Conservation (phyloP, 1,140 invertebrate genomes). For the Nymphalis io region DNA sequence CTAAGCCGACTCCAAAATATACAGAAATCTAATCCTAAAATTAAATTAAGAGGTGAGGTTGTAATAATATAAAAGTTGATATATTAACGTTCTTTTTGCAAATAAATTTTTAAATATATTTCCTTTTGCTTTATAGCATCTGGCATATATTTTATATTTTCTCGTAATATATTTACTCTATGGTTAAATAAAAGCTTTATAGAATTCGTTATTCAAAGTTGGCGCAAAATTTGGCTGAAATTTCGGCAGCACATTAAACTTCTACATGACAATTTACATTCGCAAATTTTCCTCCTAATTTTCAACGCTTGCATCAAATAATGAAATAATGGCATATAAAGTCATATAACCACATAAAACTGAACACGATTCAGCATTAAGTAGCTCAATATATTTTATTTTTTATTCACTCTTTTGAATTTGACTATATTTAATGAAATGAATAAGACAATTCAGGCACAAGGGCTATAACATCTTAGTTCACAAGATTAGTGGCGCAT, state of each 20-base stretch:
- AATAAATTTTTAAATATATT: too few species aligned
- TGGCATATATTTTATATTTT: too few species aligned
- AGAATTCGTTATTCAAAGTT: neutral
- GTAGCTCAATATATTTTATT: neutral
- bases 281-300: conserved; percentile 10
- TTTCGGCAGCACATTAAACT: neutral
- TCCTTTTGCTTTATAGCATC: too few species aligned
- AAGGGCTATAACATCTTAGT: too few species aligned
- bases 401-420: neutral
- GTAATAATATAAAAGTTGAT: too few species aligned
- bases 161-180: neutral
- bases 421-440: too few species aligned
- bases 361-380: neutral
- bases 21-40: too few species aligned
- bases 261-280: conserved; percentile 4
- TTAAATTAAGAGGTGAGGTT: too few species aligned
- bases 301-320: conserved; percentile 10
- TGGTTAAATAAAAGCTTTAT: neutral
- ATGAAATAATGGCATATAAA: neutral
- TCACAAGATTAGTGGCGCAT: too few species aligned
- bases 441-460: too few species aligned
- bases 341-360: neutral
- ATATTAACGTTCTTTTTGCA: too few species aligned
- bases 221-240: conserved; percentile 1
- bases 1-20: too few species aligned